Base-by-base conservation (phyloP, 2,888 invertebrate species). In the Latheticus oryzae region DNA sequence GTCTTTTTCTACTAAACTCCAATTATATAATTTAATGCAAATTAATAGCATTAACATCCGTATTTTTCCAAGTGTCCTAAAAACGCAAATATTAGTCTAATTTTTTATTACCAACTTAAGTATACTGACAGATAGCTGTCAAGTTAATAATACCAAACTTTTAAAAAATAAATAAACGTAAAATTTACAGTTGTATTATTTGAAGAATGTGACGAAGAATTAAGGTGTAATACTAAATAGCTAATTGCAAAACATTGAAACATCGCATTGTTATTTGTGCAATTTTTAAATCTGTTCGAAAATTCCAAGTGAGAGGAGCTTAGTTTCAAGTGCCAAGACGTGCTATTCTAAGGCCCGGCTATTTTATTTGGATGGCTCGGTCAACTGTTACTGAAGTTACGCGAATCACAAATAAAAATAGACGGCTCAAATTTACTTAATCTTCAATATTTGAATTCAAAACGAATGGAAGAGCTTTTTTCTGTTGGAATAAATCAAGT, bases 271-370 rank as follows among this genome's bases (percentile, higher is more conserved):
- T 51, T 51, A 43, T 45, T 35, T 48, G 42, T 35, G 33, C 40
- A 58, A 54, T 51, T 16, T 42, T 38, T 21, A 55, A 35, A 50
- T 54, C 40, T 54, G 33, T 45, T 37, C 48, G 52, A 61, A 55
- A 60, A 51, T 47, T 54, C 57, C 58, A 50, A 35, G 17, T 13
- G 48, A 32, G 56, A 21, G 30, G 40, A 21, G 47, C 52, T 42
- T n/a, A 53, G 59, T 56, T 48, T 35, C 56, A 32, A 56, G 64
- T 70, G 70, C 71, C 71, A 70, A 70, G 67, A 57, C 60, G 64
- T 65, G 63, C 71, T 71, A 71, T 71, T 71, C 71, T 70, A 67
- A 71, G 71, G 64, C 61, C 64, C 60, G 62, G 63, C 62, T 65
- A 67, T 66, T 70, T 70, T 71, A 69, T 69, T 71, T 69, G 61